Evolutionary conservation across 1,140 invertebrate species (phyloP).

Genomic region (Drosophila busckii): DNA sequence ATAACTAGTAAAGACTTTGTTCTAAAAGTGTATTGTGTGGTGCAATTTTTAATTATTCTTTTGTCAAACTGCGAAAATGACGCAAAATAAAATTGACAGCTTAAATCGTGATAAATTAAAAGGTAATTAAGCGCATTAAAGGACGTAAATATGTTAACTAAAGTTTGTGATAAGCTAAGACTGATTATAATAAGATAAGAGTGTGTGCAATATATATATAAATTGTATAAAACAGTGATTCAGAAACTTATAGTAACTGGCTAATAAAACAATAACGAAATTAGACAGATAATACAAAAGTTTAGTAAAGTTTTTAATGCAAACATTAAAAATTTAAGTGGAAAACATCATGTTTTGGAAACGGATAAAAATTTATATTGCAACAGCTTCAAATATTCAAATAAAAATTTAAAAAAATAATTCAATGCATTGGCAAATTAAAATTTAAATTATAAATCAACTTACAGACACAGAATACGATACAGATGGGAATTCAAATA

Average conservation of each 20-base stretch:
- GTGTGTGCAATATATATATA: not conserved
- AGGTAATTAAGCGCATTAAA: too few species aligned
- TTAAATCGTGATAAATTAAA: slow-evolving; percentile 29
- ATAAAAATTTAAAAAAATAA: not conserved
- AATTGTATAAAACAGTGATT: too few species aligned
- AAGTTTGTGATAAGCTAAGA: not conserved
- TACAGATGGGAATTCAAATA: slow-evolving; percentile 39
- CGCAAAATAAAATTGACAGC: slow-evolving; percentile 22
- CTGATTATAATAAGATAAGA: not conserved
- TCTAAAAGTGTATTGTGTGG: not conserved
- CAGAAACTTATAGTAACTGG: too few species aligned
- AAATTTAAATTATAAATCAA: not conserved
- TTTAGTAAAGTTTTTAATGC: too few species aligned
- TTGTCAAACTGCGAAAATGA: too few species aligned
- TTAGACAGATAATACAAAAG: too few species aligned
- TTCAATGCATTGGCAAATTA: not conserved
- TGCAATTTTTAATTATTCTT: slow-evolving; percentile 5
- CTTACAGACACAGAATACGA: slow-evolving; percentile 15
- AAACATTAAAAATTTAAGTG: too few species aligned
- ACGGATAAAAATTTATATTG: too few species aligned
- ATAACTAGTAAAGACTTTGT: slow-evolving; percentile 2
- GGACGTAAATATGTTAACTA: too few species aligned
- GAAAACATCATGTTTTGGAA: too few species aligned
- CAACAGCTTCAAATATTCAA: not conserved
- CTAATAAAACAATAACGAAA: too few species aligned